Evolutionary conservation across 2,113 vertebrate species (phyloP).

Genomic region (Sander vitreus): DNA sequence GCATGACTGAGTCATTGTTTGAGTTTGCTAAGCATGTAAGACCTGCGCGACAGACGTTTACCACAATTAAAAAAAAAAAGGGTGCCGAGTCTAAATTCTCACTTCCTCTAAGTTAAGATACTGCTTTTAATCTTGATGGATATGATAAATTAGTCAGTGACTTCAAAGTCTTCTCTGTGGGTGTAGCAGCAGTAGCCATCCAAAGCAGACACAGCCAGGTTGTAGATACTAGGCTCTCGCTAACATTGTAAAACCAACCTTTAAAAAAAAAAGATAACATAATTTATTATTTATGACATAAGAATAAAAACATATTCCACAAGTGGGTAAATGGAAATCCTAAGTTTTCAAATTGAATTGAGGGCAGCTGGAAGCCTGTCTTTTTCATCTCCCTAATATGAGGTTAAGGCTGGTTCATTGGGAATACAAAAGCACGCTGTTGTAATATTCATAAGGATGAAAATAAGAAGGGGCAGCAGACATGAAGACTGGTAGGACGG

Average conservation of each 20-base stretch:
- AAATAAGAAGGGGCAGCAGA: slow-evolving; percentile 4
- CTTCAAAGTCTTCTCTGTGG: background rate
- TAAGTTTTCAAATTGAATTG: background rate
- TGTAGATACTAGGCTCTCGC: background rate
- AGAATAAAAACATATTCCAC: background rate
- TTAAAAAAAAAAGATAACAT: background rate
- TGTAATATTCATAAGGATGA: slow-evolving; percentile 10
- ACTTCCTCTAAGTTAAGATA: background rate
- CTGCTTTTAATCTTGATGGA: background rate
- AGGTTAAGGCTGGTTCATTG: background rate
- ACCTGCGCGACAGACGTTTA: background rate
- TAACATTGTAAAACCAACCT: background rate
- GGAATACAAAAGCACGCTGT: background rate
- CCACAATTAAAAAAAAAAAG: background rate
- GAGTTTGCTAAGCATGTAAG: background rate
- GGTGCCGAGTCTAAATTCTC: background rate
- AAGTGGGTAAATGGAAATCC: background rate
- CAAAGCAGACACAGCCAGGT: background rate
- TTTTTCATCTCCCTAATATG: background rate
- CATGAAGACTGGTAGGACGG: background rate
- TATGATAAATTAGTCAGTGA: background rate
- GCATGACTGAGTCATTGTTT: background rate
- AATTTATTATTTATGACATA: background rate
- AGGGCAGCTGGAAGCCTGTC: background rate
- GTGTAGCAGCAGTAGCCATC: background rate